These are phyloP conservation scores for Maccullochella peelii DNA, from an alignment of 2,113 vertebrate genomes.

Conservation along the genomic window DNA sequence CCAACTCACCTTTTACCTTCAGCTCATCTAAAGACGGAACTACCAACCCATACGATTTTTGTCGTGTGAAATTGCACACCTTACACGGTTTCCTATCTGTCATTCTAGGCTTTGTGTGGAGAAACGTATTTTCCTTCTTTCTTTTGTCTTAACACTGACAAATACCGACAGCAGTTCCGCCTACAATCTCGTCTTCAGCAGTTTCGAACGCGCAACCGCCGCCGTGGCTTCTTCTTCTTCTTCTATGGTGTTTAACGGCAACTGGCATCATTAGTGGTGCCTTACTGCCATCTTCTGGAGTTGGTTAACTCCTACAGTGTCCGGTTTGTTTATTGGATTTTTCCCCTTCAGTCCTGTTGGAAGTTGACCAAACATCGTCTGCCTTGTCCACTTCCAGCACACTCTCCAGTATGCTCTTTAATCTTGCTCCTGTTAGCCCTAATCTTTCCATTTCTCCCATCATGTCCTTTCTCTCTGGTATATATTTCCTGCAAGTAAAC, in stretches of 20 bases:
- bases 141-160: neutral
- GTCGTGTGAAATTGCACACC: conserved; percentile 80
- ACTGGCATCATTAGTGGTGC: too few relatives aligned
- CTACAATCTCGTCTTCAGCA: fast-evolving
- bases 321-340: too few relatives aligned
- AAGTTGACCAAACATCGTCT: too few relatives aligned
- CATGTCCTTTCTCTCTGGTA: neutral
- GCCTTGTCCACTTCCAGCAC: too few relatives aligned
- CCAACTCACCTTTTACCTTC: conserved; percentile 79
- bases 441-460: neutral
- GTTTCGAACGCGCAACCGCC: conserved; percentile 54
- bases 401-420: neutral
- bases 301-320: neutral
- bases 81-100: conserved; percentile 78
- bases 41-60: conserved; percentile 75
- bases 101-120: conserved; percentile 57
- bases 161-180: neutral
- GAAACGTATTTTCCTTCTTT: neutral
- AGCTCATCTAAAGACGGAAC: conserved; percentile 78
- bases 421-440: neutral
- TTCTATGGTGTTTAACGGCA: neutral
- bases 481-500: neutral
- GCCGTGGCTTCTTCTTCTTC: neutral
- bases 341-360: too few relatives aligned
- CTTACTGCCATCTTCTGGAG: conserved; percentile 18